Conservation (phyloP, 2,888 invertebrate species). For the Caenorhabditis afra region DNA sequence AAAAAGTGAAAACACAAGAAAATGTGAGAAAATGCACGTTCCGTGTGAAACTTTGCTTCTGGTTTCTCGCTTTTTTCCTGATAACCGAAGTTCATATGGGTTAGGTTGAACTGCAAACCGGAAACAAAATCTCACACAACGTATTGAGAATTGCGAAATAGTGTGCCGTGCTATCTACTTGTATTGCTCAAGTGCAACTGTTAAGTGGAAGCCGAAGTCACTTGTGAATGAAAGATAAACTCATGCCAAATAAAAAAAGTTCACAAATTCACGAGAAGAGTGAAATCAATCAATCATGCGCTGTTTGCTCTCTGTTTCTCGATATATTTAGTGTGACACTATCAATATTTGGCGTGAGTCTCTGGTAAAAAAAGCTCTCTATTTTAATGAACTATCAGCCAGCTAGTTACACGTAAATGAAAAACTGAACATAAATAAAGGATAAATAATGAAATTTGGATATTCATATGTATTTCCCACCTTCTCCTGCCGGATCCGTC, state of each 20-base stretch:
- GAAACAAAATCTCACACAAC: slow-evolving; percentile 52
- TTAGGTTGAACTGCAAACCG: slow-evolving; percentile 39
- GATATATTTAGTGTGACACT: slow-evolving; percentile 48
- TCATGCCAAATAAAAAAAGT: slow-evolving; percentile 44
- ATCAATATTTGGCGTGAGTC: slow-evolving; percentile 46
- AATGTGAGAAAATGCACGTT: slow-evolving; percentile 21
- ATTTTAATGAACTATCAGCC: slow-evolving; percentile 48
- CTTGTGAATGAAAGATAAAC: slow-evolving; percentile 25
- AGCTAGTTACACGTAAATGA: slow-evolving; percentile 51
- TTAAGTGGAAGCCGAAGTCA: slow-evolving; percentile 28
- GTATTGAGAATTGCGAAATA: slow-evolving; percentile 32
- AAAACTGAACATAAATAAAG: slow-evolving; percentile 60
- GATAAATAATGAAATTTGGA: slow-evolving; percentile 49
- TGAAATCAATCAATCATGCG: slow-evolving; percentile 50
- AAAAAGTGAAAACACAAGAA: slow-evolving; percentile 5
- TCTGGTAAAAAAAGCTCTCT: slow-evolving; percentile 45
- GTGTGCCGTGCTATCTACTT: slow-evolving; percentile 40
- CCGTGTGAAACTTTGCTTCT: slow-evolving; percentile 44
- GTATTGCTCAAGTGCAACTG: slow-evolving; percentile 28
- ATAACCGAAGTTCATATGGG: slow-evolving; percentile 35
- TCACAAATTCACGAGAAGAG: slow-evolving; percentile 29
- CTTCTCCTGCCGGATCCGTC: slow-evolving; percentile 63
- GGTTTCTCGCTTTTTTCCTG: not conserved
- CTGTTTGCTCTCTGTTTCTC: slow-evolving; percentile 10
- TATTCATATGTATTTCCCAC: slow-evolving; percentile 43